phyloP scores from a whole-genome alignment of 2,797 vertebrate genomes.

The Amazona finschi region DNA sequence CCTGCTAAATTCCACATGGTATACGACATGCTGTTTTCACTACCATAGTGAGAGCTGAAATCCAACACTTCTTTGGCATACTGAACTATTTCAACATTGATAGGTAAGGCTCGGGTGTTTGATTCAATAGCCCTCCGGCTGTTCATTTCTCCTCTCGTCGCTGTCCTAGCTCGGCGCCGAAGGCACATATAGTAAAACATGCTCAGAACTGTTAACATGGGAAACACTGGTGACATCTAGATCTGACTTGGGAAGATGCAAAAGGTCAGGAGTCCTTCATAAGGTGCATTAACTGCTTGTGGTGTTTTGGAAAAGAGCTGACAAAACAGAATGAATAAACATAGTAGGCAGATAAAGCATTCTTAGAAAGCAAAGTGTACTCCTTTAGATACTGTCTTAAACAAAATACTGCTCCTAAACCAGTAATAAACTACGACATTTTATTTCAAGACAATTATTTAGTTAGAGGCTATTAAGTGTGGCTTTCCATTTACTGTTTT shows the following conservation, averaged over 20 bases:
- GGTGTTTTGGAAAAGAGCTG: slow-evolving; percentile 64
- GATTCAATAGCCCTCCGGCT: slow-evolving; percentile 90
- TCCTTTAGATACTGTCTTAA: neutral
- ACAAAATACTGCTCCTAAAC: neutral
- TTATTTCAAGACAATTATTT: neutral
- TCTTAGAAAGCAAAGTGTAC: neutral
- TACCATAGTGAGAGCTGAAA: slow-evolving; percentile 98
- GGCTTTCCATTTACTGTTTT: neutral
- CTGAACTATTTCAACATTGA: slow-evolving; percentile 91
- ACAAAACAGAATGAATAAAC: slow-evolving; percentile 68
- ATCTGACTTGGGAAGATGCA: slow-evolving; percentile 51
- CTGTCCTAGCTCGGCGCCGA: slow-evolving; percentile 95
- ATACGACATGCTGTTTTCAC: slow-evolving; percentile 98
- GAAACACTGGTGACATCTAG: slow-evolving; percentile 84
- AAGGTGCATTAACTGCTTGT: slow-evolving; percentile 64
- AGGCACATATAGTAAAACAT: slow-evolving; percentile 99
- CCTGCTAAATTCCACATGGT: slow-evolving; percentile 99
- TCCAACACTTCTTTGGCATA: slow-evolving; percentile 97
- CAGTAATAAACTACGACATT: neutral
- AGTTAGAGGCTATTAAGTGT: neutral
- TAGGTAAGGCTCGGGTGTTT: slow-evolving; percentile 86
- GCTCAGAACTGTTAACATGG: slow-evolving; percentile 97
- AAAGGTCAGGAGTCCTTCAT: slow-evolving; percentile 68
- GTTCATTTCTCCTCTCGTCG: slow-evolving; percentile 90
- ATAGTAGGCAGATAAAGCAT: slow-evolving; percentile 5